Evolutionary conservation across 1,140 invertebrate genomes (phyloP).

Genomic region (Drosophila lini): DNA sequence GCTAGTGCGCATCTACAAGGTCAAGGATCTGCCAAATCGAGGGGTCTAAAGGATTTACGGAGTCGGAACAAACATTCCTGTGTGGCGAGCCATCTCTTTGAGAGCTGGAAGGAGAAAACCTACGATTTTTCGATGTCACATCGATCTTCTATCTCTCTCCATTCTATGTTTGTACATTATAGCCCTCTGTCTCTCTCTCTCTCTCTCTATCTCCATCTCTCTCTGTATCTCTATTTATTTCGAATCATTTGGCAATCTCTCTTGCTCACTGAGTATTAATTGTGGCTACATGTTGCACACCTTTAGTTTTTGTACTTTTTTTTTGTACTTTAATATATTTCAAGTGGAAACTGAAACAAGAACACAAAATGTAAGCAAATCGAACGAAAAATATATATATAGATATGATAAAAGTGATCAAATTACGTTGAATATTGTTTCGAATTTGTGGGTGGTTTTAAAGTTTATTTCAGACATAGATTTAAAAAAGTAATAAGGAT

Average conservation of each 20-base stretch:
- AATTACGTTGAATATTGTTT: neutral
- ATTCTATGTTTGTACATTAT: constrained; percentile 41
- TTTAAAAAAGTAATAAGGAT: too few species aligned
- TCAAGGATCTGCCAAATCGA: constrained; percentile 94
- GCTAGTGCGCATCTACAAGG: constrained; percentile 97
- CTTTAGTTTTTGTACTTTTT: constrained; percentile 26
- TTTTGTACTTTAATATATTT: constrained; percentile 16
- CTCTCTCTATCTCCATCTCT: neutral
- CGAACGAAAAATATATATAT: constrained; percentile 41
- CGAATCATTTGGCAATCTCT: constrained; percentile 28
- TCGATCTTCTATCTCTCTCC: constrained; percentile 17
- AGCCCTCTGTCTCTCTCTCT: neutral
- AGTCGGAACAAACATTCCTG: constrained; percentile 20
- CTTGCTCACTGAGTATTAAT: constrained; percentile 40
- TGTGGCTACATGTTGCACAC: constrained; percentile 27
- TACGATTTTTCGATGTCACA: constrained; percentile 1
- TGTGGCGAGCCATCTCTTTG: constrained; percentile 1
- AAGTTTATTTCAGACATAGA: neutral
- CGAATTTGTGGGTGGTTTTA: neutral
- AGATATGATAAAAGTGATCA: constrained; percentile 30
- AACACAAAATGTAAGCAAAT: constrained; percentile 31
- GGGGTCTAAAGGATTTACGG: constrained; percentile 86
- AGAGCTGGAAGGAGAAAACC: neutral
- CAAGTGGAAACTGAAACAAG: constrained; percentile 11
- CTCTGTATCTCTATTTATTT: constrained; percentile 12